Conservation (phyloP, 53 echinoderm and acorn worm species). For the Luidia sarsii region DNA sequence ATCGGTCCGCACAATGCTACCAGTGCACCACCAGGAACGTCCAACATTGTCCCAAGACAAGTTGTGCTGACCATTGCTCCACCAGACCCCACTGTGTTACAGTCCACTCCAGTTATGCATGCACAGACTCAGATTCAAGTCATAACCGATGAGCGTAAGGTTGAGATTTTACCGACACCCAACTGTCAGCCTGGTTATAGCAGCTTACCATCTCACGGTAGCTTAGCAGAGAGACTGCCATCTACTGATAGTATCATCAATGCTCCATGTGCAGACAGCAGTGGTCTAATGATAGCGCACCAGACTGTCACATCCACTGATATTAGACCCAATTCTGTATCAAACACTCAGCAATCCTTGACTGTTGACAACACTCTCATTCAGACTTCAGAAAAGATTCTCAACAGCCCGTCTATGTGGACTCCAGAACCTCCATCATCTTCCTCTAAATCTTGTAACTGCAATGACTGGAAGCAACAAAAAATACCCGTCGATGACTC, state of each 20-base stretch:
- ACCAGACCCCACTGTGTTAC: slow-evolving; percentile 16
- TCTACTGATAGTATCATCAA: not conserved
- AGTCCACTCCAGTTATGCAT: not conserved
- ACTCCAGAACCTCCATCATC: not conserved
- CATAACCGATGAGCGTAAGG: slow-evolving; percentile 8
- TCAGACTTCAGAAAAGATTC: not conserved
- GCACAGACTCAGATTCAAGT: slow-evolving; percentile 22
- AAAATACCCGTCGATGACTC: not conserved
- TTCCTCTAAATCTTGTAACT: not conserved
- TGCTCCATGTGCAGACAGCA: not conserved
- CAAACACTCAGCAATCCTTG: not conserved
- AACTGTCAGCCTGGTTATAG: not conserved
- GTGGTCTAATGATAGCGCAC: too few species aligned
- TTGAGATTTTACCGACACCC: not conserved
- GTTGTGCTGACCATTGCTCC: slow-evolving; percentile 10
- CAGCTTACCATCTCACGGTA: not conserved
- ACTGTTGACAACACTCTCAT: not conserved
- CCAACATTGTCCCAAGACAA: not conserved
- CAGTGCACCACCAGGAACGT: not conserved
- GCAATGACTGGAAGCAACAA: slow-evolving; percentile 7
- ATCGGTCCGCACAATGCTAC: not conserved
- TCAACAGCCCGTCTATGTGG: not conserved
- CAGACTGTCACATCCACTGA: too few species aligned
- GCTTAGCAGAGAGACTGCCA: not conserved
- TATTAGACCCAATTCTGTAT: not conserved